Conservation (phyloP, 2,113 vertebrate species). For the Tupaia tana region DNA sequence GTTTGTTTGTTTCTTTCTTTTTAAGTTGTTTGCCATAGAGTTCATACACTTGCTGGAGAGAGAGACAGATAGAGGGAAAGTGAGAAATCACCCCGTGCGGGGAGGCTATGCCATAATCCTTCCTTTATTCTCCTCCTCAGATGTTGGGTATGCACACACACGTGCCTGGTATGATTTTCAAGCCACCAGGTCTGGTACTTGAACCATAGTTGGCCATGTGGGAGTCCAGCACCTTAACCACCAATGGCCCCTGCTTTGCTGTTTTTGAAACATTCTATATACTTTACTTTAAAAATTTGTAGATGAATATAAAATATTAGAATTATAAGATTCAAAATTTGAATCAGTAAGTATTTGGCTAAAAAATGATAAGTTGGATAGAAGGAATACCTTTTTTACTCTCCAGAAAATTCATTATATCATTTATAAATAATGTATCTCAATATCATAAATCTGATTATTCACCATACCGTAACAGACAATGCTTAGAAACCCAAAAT, state of each 20-base stretch:
- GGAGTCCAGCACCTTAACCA: no score
- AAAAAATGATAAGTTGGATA: neutral
- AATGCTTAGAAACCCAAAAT: neutral
- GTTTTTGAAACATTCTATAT: neutral
- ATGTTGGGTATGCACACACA: no score
- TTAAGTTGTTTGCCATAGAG: no score
- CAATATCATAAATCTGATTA: neutral
- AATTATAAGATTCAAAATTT: conserved; percentile 5
- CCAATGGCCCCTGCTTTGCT: neutral
- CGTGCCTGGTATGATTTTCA: no score
- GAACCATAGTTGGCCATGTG: no score
- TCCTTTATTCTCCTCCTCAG: no score
- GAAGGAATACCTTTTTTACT: neutral
- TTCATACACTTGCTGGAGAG: no score
- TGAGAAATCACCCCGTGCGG: no score
- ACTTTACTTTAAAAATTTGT: neutral
- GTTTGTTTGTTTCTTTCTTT: no score
- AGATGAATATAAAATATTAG: neutral
- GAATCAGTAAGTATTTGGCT: neutral
- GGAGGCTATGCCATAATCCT: no score
- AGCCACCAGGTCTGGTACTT: no score
- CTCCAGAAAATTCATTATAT: neutral
- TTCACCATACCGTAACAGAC: neutral
- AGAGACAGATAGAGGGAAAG: no score
- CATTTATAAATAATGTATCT: neutral